Conservation (phyloP, 2,797 vertebrate species). For the Atherinosoma microstoma region DNA sequence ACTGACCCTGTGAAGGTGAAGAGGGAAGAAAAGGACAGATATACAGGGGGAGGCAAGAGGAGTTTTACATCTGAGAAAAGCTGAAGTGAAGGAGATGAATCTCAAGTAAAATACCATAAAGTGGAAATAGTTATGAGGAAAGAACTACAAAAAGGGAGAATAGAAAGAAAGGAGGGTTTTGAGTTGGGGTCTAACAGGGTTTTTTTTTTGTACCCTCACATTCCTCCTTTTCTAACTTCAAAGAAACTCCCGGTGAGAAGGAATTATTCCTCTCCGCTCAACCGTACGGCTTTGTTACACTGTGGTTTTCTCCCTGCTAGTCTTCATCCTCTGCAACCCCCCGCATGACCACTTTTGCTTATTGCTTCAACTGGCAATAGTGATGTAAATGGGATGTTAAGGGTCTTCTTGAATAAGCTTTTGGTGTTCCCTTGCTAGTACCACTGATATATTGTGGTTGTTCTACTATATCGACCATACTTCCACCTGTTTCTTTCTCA, state of each 20-base stretch:
- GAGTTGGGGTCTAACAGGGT: slow-evolving; percentile 17
- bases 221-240: slow-evolving; percentile 71
- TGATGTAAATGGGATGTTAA: slow-evolving; percentile 36
- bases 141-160: slow-evolving; percentile 14
- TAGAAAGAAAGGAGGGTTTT: slow-evolving; percentile 13
- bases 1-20: slow-evolving; percentile 55
- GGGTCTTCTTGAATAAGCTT: slow-evolving; percentile 22
- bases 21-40: slow-evolving; percentile 19
- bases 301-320: slow-evolving; percentile 24
- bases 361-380: slow-evolving; percentile 25
- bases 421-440: not conserved
- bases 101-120: slow-evolving; percentile 28
- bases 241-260: slow-evolving; percentile 69
- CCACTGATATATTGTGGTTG: not conserved
- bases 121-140: slow-evolving; percentile 17
- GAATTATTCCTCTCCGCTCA: slow-evolving; percentile 70
- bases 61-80: slow-evolving; percentile 26
- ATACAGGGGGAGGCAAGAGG: slow-evolving; percentile 10
- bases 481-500: slow-evolving; percentile 8
- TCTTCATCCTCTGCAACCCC: slow-evolving; percentile 39
- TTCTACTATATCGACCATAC: not conserved
- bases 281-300: slow-evolving; percentile 51
- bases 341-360: slow-evolving; percentile 30
- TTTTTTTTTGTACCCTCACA: slow-evolving; percentile 43
- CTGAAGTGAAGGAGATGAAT: slow-evolving; percentile 14